phyloP scores from a whole-genome alignment of 2,888 invertebrate species.

The Lordiphosa andalusiaca region DNA sequence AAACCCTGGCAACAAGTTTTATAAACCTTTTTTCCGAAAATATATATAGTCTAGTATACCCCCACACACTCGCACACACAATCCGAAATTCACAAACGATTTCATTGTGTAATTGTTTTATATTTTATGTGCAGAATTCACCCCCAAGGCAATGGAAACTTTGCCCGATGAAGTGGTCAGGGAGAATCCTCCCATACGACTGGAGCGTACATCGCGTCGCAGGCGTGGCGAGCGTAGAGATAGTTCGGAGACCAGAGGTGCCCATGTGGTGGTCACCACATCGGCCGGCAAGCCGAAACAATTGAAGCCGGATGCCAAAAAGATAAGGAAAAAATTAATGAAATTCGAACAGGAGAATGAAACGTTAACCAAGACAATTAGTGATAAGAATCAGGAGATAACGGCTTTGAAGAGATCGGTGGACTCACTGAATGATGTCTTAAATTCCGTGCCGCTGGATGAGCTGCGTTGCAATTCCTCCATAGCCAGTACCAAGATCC shows the following conservation, averaged over 20 bases:
- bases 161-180: constrained; percentile 40
- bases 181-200: neutral
- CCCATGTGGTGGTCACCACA: constrained; percentile 47
- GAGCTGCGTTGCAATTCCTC: constrained; percentile 76
- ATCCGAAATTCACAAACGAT: constrained; percentile 16
- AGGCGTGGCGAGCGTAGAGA: constrained; percentile 25
- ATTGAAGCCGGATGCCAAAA: constrained; percentile 39
- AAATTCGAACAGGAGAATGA: constrained; percentile 67
- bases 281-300: constrained; percentile 24
- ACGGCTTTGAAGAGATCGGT: constrained; percentile 72
- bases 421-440: constrained; percentile 71
- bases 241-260: constrained; percentile 10
- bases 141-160: constrained; percentile 53
- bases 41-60: no score
- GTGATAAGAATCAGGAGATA: constrained; percentile 74
- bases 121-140: neutral
- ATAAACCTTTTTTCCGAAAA: no score
- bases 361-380: constrained; percentile 62
- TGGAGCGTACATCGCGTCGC: constrained; percentile 29
- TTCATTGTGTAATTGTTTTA: constrained; percentile 35
- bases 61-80: no score
- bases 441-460: constrained; percentile 76
- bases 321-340: constrained; percentile 67
- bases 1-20: no score
- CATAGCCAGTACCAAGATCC: constrained; percentile 72